These are phyloP conservation scores for Volucella inanis DNA, from an alignment of 2,888 invertebrate species.

Conservation along the genomic window DNA sequence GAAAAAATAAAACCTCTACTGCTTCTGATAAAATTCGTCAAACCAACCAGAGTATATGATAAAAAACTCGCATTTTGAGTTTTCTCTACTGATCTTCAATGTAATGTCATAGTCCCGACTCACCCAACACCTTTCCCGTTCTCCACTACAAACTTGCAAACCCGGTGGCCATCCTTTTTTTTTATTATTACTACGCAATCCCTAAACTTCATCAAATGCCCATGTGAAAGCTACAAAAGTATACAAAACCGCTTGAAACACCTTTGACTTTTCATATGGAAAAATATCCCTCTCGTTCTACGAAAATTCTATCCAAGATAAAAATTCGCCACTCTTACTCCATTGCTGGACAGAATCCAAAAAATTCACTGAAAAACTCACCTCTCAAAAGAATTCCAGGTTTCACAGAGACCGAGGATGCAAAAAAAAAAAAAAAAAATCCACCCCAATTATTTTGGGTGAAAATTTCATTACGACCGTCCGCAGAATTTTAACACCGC, in stretches of 20 bases:
- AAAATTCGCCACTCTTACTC: slow-evolving; percentile 30
- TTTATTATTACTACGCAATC: not conserved
- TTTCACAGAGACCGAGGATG: slow-evolving; percentile 36
- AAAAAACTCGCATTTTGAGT: no score
- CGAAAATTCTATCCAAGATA: slow-evolving; percentile 11
- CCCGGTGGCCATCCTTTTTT: no score
- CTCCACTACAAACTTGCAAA: no score
- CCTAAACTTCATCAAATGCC: slow-evolving; percentile 54
- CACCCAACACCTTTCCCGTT: no score
- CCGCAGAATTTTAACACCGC: slow-evolving; percentile 54
- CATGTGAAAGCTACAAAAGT: slow-evolving; percentile 42
- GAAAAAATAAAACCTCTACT: no score
- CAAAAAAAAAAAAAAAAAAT: slow-evolving; percentile 8
- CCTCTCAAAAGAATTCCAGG: slow-evolving; percentile 68
- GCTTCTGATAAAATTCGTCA: no score
- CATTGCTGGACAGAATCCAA: not conserved
- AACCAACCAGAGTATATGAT: no score
- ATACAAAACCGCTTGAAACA: slow-evolving; percentile 59
- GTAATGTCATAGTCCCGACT: no score
- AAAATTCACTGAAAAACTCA: slow-evolving; percentile 28
- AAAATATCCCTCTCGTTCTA: slow-evolving; percentile 26
- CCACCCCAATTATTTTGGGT: slow-evolving; percentile 63
- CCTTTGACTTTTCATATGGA: slow-evolving; percentile 68
- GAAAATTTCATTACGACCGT: slow-evolving; percentile 59
- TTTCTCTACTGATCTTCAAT: no score